phyloP scores from a whole-genome alignment of 2,888 invertebrate genomes.

The Lymantria dispar region DNA sequence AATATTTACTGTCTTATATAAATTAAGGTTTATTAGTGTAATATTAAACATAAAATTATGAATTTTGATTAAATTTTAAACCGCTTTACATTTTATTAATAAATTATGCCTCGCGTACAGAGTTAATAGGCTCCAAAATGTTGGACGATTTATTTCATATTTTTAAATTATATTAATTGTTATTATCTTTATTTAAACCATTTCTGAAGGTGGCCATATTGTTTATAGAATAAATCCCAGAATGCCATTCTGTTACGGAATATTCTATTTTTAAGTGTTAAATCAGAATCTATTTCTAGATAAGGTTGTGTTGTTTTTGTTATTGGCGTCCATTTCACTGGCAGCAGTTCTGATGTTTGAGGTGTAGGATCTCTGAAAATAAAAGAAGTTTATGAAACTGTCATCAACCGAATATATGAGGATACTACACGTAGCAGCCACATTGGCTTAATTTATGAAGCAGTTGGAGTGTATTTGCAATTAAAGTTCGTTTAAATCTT shows the following conservation, averaged over 20 bases:
- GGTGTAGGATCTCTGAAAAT: constrained; percentile 1
- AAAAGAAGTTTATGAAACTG: background rate
- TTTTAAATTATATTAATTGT: background rate
- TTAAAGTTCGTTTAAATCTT: background rate
- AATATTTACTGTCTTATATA: too few species aligned
- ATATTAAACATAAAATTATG: too few species aligned
- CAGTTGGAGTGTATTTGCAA: background rate
- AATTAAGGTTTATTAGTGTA: too few species aligned
- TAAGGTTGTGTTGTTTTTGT: background rate
- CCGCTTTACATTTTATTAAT: too few species aligned
- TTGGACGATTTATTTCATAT: too few species aligned
- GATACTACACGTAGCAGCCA: background rate
- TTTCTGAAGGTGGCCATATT: background rate
- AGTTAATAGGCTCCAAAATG: too few species aligned
- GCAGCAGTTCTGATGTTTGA: background rate
- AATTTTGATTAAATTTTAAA: too few species aligned
- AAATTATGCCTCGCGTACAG: too few species aligned
- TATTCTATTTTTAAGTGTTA: background rate
- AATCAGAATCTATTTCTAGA: background rate
- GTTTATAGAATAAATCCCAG: constrained; percentile 1
- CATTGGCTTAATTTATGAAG: background rate
- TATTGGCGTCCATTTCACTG: background rate
- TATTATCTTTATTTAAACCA: background rate
- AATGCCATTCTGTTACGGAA: background rate
- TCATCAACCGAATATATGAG: too few species aligned